These are phyloP conservation scores for Nomada goodeniana DNA, from an alignment of 2,888 invertebrate species.

Conservation along the genomic window DNA sequence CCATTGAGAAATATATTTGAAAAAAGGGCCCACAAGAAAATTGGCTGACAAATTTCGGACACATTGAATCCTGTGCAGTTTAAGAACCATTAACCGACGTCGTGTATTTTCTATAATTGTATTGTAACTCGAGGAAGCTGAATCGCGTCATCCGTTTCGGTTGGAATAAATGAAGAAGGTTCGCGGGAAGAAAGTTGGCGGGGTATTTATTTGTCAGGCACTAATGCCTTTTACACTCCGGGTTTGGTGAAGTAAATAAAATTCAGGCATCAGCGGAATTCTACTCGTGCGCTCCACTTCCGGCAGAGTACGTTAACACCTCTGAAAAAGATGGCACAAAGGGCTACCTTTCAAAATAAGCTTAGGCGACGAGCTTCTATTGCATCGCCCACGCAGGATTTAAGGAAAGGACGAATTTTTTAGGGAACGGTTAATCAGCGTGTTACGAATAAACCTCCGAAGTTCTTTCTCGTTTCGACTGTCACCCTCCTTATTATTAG, in stretches of 20 bases:
- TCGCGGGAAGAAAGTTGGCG: neutral
- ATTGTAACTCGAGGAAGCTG: no score
- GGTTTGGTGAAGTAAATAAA: neutral
- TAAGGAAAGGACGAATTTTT: neutral
- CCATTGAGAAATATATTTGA: no score
- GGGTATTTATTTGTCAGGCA: neutral
- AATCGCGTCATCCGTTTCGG: no score
- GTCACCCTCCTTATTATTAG: no score
- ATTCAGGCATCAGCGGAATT: neutral
- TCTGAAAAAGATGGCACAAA: neutral
- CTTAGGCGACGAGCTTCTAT: slow-evolving; percentile 2
- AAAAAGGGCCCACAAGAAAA: no score
- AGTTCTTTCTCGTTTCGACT: no score
- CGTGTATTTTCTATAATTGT: no score
- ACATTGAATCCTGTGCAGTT: no score
- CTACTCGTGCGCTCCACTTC: neutral
- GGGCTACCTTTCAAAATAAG: slow-evolving; percentile 10
- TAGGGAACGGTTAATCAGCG: neutral
- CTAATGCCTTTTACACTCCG: neutral
- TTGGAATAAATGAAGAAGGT: slow-evolving; percentile 12
- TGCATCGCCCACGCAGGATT: neutral
- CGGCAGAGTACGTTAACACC: slow-evolving; percentile 8
- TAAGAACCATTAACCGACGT: no score
- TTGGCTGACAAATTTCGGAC: no score
- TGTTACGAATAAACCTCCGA: no score